A percentile compares a stretch with the other conserved stretches of the same genome.
These are phyloP conservation scores for Mythimna lalbum DNA, from an alignment of 2,888 invertebrate species.

Conservation along the genomic window DNA sequence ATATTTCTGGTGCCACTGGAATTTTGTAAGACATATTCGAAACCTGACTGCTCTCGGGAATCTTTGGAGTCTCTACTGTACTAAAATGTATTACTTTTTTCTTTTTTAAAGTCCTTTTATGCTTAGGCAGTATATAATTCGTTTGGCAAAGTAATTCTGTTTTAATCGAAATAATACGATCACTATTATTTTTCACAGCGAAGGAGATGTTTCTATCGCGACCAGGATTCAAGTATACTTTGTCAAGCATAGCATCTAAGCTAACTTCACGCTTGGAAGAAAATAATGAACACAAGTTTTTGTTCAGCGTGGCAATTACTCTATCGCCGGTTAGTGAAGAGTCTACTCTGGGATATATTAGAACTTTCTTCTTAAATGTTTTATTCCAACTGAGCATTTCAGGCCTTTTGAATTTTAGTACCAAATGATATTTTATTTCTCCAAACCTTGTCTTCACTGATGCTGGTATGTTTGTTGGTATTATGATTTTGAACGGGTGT, in stretches of 20 bases:
- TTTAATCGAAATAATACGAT: constrained; percentile 17
- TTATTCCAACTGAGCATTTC: constrained; percentile 6
- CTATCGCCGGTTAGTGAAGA: not conserved
- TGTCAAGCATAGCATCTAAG: constrained; percentile 35
- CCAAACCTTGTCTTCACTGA: constrained; percentile 24
- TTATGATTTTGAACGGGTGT: constrained; percentile 21
- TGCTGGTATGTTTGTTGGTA: constrained; percentile 38
- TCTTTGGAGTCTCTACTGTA: constrained; percentile 25
- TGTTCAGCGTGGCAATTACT: constrained; percentile 17
- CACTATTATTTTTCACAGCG: constrained; percentile 25
- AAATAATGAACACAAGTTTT: constrained; percentile 22
- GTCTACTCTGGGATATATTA: constrained; percentile 21
- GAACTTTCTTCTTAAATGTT: constrained; percentile 8
- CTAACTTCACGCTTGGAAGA: constrained; percentile 23
- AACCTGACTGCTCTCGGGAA: constrained; percentile 10
- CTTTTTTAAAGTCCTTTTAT: not conserved
- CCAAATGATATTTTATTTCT: constrained; percentile 31
- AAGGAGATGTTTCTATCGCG: constrained; percentile 17
- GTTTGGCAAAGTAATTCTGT: constrained; percentile 23
- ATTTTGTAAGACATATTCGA: constrained; percentile 19
- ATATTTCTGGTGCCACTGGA: not conserved
- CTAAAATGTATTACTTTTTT: constrained; percentile 9
- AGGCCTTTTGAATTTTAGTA: constrained; percentile 32
- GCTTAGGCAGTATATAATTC: constrained; percentile 1
- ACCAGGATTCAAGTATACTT: constrained; percentile 16